A percentile compares a stretch with the other conserved stretches of the same genome.
Evolutionary conservation across 2,113 vertebrate species (phyloP).

Genomic region (Monopterus albus): DNA sequence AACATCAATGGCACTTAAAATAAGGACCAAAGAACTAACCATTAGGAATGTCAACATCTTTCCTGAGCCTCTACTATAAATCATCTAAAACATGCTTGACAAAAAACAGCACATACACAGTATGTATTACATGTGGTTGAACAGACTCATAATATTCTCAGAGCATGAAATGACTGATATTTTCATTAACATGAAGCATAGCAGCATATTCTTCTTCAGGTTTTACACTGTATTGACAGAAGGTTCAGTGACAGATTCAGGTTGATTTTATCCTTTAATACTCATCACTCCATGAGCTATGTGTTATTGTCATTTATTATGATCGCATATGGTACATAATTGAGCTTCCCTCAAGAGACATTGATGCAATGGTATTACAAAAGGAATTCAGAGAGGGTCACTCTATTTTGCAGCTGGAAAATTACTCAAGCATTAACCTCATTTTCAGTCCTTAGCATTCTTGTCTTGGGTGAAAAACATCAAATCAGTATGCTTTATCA

Average conservation of each 20-base stretch:
- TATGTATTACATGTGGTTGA: background rate
- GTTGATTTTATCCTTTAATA: conserved; percentile 7
- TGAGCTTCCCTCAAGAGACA: conserved; percentile 27
- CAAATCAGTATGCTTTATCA: background rate
- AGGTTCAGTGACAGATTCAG: background rate
- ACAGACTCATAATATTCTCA: background rate
- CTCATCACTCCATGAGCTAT: conserved; percentile 13
- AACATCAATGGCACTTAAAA: conserved; percentile 36
- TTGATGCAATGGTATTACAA: conserved; percentile 23
- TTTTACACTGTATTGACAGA: background rate
- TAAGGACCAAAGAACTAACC: conserved; percentile 9
- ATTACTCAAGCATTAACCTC: conserved; percentile 21
- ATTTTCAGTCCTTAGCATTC: conserved; percentile 2
- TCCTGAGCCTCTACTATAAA: background rate
- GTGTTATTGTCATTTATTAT: conserved; percentile 50
- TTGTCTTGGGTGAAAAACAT: background rate
- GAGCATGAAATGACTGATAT: background rate
- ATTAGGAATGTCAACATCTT: conserved; percentile 4
- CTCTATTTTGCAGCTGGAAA: conserved; percentile 45
- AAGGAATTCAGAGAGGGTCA: conserved; percentile 19
- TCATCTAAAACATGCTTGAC: background rate
- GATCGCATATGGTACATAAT: conserved; percentile 45
- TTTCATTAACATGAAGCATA: background rate
- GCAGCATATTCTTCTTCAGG: background rate
- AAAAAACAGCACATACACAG: background rate